phyloP scores from a whole-genome alignment of 2,797 vertebrate species.

The Phalloptychus januarius region DNA sequence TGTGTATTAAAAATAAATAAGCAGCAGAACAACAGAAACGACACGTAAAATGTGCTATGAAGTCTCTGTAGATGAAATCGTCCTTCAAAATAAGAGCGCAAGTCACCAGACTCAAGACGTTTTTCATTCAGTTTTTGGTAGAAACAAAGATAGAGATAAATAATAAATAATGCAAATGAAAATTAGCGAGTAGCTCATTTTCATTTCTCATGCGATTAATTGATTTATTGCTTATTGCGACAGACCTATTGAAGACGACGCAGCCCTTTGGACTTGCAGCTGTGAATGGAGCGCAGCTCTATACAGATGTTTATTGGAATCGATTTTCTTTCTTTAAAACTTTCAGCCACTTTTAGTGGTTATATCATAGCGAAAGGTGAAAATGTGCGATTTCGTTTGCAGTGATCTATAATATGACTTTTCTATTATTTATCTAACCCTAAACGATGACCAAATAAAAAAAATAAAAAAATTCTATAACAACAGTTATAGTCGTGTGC shows the following conservation, averaged over 20 bases:
- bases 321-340: background rate
- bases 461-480: too few relatives aligned
- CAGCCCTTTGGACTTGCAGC: background rate
- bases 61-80: background rate
- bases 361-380: background rate
- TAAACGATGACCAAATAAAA: background rate
- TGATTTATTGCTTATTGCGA: too few relatives aligned
- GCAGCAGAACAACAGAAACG: background rate
- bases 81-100: background rate
- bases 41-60: background rate
- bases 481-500: background rate
- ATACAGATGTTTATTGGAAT: background rate
- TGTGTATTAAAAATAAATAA: background rate
- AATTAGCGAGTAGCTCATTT: too few relatives aligned
- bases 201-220: too few relatives aligned
- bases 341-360: background rate
- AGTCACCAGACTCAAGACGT: too few relatives aligned
- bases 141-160: too few relatives aligned
- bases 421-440: background rate
- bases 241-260: background rate
- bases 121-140: too few relatives aligned
- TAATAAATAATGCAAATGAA: too few relatives aligned
- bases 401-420: background rate
- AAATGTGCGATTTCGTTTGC: background rate
- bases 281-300: background rate